These are phyloP conservation scores for Lasiurus borealis DNA, from an alignment of 2,113 vertebrate species.

Conservation along the genomic window DNA sequence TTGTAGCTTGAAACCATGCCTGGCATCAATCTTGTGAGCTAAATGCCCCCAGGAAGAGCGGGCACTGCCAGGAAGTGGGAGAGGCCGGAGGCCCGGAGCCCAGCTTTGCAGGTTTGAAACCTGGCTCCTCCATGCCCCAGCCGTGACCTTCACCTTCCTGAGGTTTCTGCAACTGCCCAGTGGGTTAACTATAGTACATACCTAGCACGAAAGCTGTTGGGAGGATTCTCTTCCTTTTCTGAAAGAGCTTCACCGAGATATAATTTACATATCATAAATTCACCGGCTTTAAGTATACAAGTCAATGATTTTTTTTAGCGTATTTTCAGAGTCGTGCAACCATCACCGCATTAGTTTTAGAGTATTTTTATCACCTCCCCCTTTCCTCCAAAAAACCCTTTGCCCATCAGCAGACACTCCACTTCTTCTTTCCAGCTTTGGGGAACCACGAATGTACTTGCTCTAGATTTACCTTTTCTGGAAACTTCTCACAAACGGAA, in stretches of 20 bases:
- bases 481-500: slow-evolving; percentile 6
- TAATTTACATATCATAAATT: slow-evolving; percentile 51
- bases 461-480: slow-evolving; percentile 53
- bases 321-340: slow-evolving; percentile 43
- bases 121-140: neutral
- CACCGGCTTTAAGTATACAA: neutral
- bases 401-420: neutral
- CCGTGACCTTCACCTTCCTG: neutral
- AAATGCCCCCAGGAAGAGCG: neutral
- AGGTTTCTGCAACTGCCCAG: neutral
- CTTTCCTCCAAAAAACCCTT: neutral
- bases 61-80: neutral
- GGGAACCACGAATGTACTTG: neutral
- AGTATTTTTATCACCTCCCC: neutral
- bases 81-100: neutral
- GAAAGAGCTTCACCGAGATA: neutral
- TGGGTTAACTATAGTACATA: too few species aligned
- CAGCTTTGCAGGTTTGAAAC: neutral
- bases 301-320: slow-evolving; percentile 53
- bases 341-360: neutral
- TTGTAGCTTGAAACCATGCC: neutral
- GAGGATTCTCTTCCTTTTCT: neutral
- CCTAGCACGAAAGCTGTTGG: neutral
- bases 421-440: neutral
- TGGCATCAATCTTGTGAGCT: neutral